These are phyloP conservation scores for Nebria brevicollis DNA, from an alignment of 2,888 invertebrate species.

Conservation along the genomic window DNA sequence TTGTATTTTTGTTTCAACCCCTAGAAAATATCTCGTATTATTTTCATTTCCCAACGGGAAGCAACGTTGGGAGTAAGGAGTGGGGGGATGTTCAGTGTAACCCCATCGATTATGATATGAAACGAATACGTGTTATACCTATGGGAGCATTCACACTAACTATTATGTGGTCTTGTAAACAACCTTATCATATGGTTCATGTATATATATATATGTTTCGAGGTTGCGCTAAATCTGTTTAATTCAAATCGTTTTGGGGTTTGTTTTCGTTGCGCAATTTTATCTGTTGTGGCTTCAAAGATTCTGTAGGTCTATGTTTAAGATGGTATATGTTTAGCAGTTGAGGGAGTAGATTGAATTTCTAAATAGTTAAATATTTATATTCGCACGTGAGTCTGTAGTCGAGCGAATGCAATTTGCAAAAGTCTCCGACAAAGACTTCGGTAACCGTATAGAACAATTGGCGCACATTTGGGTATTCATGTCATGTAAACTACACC, in stretches of 20 bases:
- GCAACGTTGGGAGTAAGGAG: no score
- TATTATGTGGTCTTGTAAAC: conserved; percentile 7
- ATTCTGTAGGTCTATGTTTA: no score
- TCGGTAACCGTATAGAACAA: not conserved
- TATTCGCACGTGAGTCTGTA: not conserved
- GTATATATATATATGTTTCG: not conserved
- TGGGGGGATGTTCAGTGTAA: not conserved
- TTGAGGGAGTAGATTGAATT: no score
- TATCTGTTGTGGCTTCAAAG: no score
- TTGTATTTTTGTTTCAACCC: no score
- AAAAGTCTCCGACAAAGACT: not conserved
- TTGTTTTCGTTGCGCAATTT: no score
- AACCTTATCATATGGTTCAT: not conserved
- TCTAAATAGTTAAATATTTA: no score
- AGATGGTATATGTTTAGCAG: no score
- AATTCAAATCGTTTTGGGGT: no score
- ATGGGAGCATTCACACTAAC: not conserved
- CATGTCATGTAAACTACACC: conserved; percentile 6
- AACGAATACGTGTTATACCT: conserved; percentile 1
- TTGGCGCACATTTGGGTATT: conserved; percentile 9
- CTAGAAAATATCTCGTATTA: no score
- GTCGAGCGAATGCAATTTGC: not conserved
- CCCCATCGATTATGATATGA: not conserved
- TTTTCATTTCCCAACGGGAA: no score
- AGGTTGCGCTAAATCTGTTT: not conserved